phyloP scores from a whole-genome alignment of 2,797 vertebrate genomes.

The Onychomys leucogaster region DNA sequence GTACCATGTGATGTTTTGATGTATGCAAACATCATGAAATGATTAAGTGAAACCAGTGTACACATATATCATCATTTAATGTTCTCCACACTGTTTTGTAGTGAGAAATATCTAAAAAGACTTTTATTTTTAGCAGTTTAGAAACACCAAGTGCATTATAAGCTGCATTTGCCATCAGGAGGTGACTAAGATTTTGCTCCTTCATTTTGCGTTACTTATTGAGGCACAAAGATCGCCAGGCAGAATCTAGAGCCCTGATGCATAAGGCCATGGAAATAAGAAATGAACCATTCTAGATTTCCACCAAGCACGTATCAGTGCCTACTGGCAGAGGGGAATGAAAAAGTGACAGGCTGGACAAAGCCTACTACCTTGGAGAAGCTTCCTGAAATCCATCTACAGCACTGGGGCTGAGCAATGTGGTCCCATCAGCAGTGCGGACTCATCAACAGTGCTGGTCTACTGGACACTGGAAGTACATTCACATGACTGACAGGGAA shows the following conservation, averaged over 20 bases:
- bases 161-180: not conserved
- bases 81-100: not conserved
- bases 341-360: not conserved
- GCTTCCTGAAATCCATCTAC: too few relatives aligned
- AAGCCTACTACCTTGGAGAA: not conserved
- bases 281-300: not conserved
- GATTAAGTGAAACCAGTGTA: not conserved
- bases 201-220: not conserved
- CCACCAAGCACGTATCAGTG: not conserved
- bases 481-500: not conserved
- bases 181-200: not conserved
- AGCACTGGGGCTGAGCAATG: not conserved
- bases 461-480: too few relatives aligned
- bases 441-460: not conserved
- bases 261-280: not conserved
- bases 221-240: not conserved
- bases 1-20: not conserved
- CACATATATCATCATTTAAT: not conserved
- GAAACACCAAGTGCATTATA: not conserved
- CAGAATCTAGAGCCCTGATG: not conserved
- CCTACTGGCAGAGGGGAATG: not conserved
- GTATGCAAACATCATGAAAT: not conserved
- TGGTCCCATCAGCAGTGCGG: not conserved
- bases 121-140: not conserved
- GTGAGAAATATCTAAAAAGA: not conserved